Percentiles rank a stretch among this genome's conserved stretches.
Conservation (phyloP, 2,888 invertebrate genomes). For the Nasonia oneida region DNA sequence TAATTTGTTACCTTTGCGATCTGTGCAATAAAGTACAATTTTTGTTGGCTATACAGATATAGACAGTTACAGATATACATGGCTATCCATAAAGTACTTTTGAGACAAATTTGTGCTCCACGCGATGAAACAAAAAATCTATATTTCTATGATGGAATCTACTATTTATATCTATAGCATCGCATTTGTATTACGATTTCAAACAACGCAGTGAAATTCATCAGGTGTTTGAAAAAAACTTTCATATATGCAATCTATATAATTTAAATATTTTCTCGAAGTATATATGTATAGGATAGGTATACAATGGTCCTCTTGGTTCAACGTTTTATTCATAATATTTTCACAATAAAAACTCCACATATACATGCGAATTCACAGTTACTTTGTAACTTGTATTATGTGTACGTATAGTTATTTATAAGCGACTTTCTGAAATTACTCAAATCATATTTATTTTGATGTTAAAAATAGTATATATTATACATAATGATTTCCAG, state of each 20-base stretch:
- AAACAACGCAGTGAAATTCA: neutral
- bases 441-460: neutral
- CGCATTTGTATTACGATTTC: neutral
- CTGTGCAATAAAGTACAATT: slow-evolving; percentile 19
- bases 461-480: neutral
- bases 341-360: neutral
- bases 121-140: neutral
- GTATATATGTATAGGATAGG: neutral
- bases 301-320: slow-evolving; percentile 25
- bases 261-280: neutral
- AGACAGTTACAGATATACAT: slow-evolving; percentile 52
- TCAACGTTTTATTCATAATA: neutral
- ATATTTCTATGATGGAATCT: neutral
- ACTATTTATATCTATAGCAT: neutral
- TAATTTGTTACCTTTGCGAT: neutral
- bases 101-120: neutral
- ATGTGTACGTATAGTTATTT: neutral
- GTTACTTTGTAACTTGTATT: neutral
- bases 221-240: neutral
- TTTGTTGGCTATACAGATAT: slow-evolving; percentile 43
- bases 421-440: neutral
- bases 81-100: slow-evolving; percentile 11
- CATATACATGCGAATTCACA: neutral
- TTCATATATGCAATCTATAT: neutral
- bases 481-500: neutral